Percentiles rank a stretch among this genome's conserved stretches.
phyloP scores from a whole-genome alignment of 2,888 invertebrate genomes.

The Craniophora ligustri region DNA sequence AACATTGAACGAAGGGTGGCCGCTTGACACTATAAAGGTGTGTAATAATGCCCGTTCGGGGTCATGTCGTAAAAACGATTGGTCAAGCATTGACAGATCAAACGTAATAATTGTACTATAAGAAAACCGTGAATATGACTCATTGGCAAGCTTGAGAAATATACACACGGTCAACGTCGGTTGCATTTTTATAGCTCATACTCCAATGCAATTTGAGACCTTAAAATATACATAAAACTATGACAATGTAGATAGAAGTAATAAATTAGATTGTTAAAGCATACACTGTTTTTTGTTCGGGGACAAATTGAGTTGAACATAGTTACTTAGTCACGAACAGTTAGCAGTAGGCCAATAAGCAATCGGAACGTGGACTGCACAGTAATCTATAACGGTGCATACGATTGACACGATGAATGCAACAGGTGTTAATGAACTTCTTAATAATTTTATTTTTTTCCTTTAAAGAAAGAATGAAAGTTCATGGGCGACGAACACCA shows the following conservation, averaged over 20 bases:
- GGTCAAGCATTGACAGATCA: conserved; percentile 83
- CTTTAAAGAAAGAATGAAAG: no score
- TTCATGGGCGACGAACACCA: no score
- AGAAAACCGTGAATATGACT: conserved; percentile 78
- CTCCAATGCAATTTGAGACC: conserved; percentile 19
- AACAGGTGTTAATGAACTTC: conserved; percentile 48
- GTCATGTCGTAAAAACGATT: conserved; percentile 80
- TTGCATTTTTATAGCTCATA: conserved; percentile 34
- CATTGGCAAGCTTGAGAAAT: conserved; percentile 79
- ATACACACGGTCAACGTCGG: conserved; percentile 40
- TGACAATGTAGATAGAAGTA: conserved; percentile 21
- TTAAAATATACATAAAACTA: conserved; percentile 26
- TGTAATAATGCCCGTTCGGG: conserved; percentile 72
- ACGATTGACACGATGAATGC: conserved; percentile 52
- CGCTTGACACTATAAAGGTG: conserved; percentile 71
- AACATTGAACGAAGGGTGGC: conserved; percentile 76
- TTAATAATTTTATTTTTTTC: conserved; percentile 20
- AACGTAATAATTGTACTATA: conserved; percentile 72
- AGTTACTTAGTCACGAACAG: conserved; percentile 40
- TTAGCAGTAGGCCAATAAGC: conserved; percentile 47
- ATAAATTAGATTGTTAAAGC: conserved; percentile 19
- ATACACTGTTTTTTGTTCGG: conserved; percentile 24
- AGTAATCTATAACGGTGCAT: conserved; percentile 56
- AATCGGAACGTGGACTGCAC: conserved; percentile 53
- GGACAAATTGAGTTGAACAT: conserved; percentile 26